Percentiles rank a stretch among this genome's conserved stretches.
Evolutionary conservation across 1,140 invertebrate genomes (phyloP).

Genomic region (Drosophila tristis): DNA sequence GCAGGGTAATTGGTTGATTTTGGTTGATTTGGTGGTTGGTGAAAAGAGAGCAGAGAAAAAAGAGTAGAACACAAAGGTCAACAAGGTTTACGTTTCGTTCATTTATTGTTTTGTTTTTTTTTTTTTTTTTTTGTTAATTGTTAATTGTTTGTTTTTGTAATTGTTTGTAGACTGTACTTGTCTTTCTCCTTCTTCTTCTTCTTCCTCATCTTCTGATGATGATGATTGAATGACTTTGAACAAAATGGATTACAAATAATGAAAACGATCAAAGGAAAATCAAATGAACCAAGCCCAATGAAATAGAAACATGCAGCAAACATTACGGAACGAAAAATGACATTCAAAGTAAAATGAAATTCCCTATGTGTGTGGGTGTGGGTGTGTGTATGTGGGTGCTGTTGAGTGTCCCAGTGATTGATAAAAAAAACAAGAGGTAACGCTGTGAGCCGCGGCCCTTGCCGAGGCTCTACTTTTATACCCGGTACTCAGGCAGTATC

Average conservation of each 20-base stretch:
- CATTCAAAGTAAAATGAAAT: constrained; percentile 6
- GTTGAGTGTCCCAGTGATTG: background rate
- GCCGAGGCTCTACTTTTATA: background rate
- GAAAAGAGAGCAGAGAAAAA: constrained; percentile 76
- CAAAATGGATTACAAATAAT: constrained; percentile 7
- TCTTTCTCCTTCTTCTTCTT: constrained; percentile 52
- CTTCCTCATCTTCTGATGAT: constrained; percentile 49
- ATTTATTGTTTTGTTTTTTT: background rate
- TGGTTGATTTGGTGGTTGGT: constrained; percentile 56
- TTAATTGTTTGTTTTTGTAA: constrained; percentile 12
- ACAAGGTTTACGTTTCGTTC: constrained; percentile 51
- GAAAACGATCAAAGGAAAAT: background rate
- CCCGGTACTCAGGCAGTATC: background rate
- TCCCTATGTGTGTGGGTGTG: constrained; percentile 6
- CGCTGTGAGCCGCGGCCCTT: no score
- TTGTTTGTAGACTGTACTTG: constrained; percentile 49
- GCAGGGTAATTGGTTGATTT: constrained; percentile 64
- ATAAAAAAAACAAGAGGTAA: no score
- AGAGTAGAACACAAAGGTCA: constrained; percentile 75
- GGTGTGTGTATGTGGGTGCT: background rate
- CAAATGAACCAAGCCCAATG: background rate
- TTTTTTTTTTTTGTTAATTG: constrained; percentile 16
- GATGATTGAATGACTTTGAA: constrained; percentile 45
- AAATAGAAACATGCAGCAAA: constrained; percentile 27
- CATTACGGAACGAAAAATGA: constrained; percentile 3